Percentiles rank a stretch among this genome's conserved stretches.
Conservation (phyloP, 2,113 vertebrate species). For the Catagonus wagneri region DNA sequence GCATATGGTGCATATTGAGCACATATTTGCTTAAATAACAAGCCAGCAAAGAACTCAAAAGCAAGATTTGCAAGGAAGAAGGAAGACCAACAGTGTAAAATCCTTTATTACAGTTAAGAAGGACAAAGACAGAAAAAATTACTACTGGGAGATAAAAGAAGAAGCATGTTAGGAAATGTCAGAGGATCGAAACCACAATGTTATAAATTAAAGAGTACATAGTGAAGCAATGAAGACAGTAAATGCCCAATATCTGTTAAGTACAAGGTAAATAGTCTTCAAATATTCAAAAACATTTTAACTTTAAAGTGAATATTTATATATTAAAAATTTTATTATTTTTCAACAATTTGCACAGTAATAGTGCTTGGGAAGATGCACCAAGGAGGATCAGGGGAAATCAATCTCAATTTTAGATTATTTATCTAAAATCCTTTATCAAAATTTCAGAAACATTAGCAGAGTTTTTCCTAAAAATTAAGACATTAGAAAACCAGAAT, state of each 20-base stretch:
- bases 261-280: not conserved
- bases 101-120: not conserved
- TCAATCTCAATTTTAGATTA: not conserved
- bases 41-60: constrained; percentile 12
- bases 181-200: not conserved
- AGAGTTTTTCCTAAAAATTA: not conserved
- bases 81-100: not conserved
- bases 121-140: not conserved
- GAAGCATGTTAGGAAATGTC: not conserved
- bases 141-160: not conserved
- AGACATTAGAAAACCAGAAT: not conserved
- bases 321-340: not conserved
- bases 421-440: not conserved
- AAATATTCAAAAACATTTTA: constrained; percentile 19
- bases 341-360: not conserved
- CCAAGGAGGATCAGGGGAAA: not conserved
- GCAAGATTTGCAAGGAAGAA: constrained; percentile 32
- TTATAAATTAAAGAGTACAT: not conserved
- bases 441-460: not conserved
- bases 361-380: not conserved
- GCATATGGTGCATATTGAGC: not conserved
- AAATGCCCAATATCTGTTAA: not conserved
- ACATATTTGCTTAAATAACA: not conserved
- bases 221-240: not conserved
- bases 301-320: not conserved